Percentiles rank a stretch among this genome's conserved stretches.
These are phyloP conservation scores for Eurystomus gularis DNA, from an alignment of 2,113 vertebrate species.

Conservation along the genomic window DNA sequence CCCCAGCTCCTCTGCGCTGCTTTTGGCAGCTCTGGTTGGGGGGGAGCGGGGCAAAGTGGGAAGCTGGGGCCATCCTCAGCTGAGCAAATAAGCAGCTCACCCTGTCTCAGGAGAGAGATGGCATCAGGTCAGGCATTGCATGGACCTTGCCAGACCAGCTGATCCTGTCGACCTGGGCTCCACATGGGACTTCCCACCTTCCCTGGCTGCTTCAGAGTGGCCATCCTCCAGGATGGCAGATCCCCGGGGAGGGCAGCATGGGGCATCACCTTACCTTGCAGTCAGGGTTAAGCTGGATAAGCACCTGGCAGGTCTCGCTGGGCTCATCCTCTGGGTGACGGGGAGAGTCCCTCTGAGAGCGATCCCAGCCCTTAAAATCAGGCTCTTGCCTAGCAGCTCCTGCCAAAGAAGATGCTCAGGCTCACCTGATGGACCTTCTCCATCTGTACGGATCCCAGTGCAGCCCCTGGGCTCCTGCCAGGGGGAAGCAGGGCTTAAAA, in stretches of 20 bases:
- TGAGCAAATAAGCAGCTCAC: neutral
- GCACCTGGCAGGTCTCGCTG: fast-evolving
- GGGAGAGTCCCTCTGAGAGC: neutral
- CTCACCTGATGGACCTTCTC: neutral
- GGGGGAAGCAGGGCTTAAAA: neutral
- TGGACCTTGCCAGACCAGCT: fast-evolving
- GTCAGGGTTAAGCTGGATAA: neutral
- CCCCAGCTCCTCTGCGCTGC: fast-evolving
- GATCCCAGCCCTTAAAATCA: neutral
- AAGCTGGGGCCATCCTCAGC: neutral
- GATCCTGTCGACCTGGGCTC: neutral
- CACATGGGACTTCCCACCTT: fast-evolving
- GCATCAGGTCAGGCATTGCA: fast-evolving
- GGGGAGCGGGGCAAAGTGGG: fast-evolving
- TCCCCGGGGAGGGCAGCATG: fast-evolving
- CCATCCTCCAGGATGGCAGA: fast-evolving
- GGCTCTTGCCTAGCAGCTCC: neutral
- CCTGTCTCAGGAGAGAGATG: neutral
- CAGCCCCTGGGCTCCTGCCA: too few relatives aligned
- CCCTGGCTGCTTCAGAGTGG: neutral
- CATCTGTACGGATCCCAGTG: fast-evolving
- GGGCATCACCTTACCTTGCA: neutral
- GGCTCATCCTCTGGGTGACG: neutral
- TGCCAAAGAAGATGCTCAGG: neutral
- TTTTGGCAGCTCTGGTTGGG: fast-evolving